Percentiles rank a stretch among this genome's conserved stretches.
phyloP scores from a whole-genome alignment of 2,888 invertebrate genomes.

The Trichogramma evanescens region DNA sequence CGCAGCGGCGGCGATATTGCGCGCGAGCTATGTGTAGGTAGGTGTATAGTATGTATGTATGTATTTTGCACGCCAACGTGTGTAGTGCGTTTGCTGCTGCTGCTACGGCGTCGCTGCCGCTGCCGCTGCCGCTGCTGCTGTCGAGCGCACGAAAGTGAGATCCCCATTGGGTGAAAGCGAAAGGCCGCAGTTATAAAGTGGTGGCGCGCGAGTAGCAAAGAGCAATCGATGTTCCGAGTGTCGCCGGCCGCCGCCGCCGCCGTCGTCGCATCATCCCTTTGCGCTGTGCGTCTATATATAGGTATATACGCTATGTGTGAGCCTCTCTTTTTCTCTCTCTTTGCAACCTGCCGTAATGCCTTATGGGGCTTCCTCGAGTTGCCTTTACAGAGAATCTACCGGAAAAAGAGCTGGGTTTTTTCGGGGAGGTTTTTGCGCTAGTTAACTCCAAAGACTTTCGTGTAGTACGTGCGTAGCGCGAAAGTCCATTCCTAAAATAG shows the following conservation, averaged over 20 bases:
- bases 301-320: not conserved
- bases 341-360: no score
- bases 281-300: not conserved
- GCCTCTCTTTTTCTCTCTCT: no score
- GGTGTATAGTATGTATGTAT: not conserved
- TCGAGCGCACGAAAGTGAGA: slow-evolving; percentile 45
- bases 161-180: slow-evolving; percentile 48
- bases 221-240: slow-evolving; percentile 43
- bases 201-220: slow-evolving; percentile 35
- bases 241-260: slow-evolving; percentile 20
- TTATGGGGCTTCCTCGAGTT: no score
- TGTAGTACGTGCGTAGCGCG: no score
- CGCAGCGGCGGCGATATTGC: not conserved
- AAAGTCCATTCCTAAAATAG: no score
- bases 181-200: slow-evolving; percentile 34
- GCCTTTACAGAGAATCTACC: no score
- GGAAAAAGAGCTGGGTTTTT: no score
- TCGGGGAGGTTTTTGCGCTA: no score
- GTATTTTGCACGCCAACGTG: not conserved
- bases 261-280: not conserved
- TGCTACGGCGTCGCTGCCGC: not conserved
- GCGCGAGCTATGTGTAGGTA: not conserved
- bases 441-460: no score
- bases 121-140: slow-evolving; percentile 15
- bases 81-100: slow-evolving; percentile 7